Percentiles rank a stretch among this genome's conserved stretches.
Evolutionary conservation across 37 sponge, comb jelly and placozoan species (phyloP).

Genomic region (Aphrocallistes beatrix): DNA sequence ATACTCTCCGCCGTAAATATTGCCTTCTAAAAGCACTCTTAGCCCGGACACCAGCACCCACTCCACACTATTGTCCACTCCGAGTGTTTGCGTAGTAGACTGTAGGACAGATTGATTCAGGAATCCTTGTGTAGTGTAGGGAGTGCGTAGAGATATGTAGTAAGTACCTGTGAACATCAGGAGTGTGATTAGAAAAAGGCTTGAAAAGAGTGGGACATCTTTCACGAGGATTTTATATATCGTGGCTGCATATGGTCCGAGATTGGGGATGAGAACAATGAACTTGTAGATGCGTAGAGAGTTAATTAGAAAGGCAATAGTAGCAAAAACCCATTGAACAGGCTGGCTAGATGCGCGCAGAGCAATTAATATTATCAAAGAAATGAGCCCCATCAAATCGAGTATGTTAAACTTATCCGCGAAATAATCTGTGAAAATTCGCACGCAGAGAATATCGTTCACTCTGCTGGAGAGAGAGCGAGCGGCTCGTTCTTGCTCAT

Average conservation of each 20-base stretch:
- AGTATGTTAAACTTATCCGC: slow-evolving; percentile 11
- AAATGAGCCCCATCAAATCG: background rate
- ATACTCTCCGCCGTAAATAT: background rate
- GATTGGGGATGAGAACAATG: background rate
- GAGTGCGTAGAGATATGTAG: background rate
- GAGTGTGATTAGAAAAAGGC: background rate
- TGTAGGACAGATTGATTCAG: background rate
- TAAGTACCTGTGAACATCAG: background rate
- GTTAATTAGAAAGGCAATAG: background rate
- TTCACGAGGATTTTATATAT: background rate
- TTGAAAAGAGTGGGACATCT: background rate
- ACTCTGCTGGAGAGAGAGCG: background rate
- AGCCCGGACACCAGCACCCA: background rate
- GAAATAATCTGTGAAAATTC: background rate
- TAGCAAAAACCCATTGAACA: slow-evolving; percentile 10
- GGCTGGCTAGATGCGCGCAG: background rate
- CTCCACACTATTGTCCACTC: background rate
- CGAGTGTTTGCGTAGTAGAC: background rate
- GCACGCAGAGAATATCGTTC: background rate
- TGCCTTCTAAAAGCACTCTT: background rate
- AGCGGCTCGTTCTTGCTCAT: background rate
- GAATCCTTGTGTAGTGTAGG: background rate
- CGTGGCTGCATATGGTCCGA: background rate
- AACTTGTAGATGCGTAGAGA: background rate
- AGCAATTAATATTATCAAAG: background rate